Percentiles rank a stretch among this genome's conserved stretches.
Evolutionary conservation across 2,888 invertebrate genomes (phyloP).

Genomic region (Ommatoiulus sabulosus): DNA sequence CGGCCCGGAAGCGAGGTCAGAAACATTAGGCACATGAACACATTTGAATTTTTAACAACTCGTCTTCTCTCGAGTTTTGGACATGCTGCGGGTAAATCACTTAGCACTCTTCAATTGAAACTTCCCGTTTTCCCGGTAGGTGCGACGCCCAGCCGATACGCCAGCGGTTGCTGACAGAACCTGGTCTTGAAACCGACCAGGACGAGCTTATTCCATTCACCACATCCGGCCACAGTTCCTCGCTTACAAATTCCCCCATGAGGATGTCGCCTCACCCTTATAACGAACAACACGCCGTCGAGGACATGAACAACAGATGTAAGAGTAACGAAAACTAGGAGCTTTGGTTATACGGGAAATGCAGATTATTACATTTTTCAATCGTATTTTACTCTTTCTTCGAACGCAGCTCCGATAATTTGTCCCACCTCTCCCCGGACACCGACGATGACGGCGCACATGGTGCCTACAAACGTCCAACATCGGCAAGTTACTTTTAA

Average conservation of each 20-base stretch:
- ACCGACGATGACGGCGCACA: constrained; percentile 75
- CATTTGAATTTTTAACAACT: no score
- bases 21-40: not conserved
- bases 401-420: constrained; percentile 51
- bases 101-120: no score
- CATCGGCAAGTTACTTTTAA: constrained; percentile 63
- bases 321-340: not conserved
- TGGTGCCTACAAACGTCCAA: constrained; percentile 72
- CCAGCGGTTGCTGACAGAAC: constrained; percentile 73
- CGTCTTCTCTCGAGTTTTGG: no score
- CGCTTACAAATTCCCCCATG: constrained; percentile 68
- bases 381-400: constrained; percentile 50
- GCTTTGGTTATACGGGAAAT: no score
- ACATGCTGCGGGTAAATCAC: no score
- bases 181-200: constrained; percentile 58
- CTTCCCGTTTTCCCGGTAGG: constrained; percentile 62
- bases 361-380: not conserved
- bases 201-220: constrained; percentile 67
- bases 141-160: constrained; percentile 67
- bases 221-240: constrained; percentile 65
- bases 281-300: constrained; percentile 49
- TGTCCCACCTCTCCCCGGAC: constrained; percentile 79
- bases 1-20: constrained; percentile 15
- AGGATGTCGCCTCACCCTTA: constrained; percentile 58
- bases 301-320: constrained; percentile 56